A percentile compares a stretch with the other conserved stretches of the same genome.
phyloP scores from a whole-genome alignment of 2,888 invertebrate genomes.

The Xestia c-nigrum region DNA sequence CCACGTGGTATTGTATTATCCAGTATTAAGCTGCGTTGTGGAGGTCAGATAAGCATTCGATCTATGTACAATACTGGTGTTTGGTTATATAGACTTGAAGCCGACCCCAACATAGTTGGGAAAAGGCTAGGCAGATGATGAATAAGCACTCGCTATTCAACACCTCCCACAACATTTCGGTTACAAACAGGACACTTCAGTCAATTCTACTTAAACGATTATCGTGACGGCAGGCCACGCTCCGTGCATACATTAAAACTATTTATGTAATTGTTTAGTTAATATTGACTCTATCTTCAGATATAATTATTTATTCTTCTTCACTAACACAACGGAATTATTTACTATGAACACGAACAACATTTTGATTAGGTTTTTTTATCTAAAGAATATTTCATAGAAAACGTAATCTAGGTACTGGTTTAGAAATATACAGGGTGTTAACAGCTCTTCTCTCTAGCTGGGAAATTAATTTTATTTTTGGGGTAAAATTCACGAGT shows the following conservation, averaged over 20 bases:
- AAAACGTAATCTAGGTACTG: background rate
- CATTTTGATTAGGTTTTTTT: background rate
- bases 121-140: no score
- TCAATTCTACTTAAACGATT: slow-evolving; percentile 25
- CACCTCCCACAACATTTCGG: slow-evolving; percentile 16
- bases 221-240: slow-evolving; percentile 60
- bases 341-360: background rate
- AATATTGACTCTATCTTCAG: slow-evolving; percentile 8
- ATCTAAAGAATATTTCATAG: background rate
- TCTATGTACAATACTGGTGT: no score
- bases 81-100: no score
- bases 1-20: no score
- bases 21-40: no score
- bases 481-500: no score
- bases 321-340: background rate
- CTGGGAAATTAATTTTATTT: no score
- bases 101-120: no score
- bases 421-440: background rate
- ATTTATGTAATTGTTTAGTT: slow-evolving; percentile 42
- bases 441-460: no score
- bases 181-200: slow-evolving; percentile 39
- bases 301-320: slow-evolving; percentile 4
- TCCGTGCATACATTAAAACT: slow-evolving; percentile 51
- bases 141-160: slow-evolving; percentile 8
- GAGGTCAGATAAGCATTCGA: no score